Evolutionary conservation across 2,113 vertebrate genomes (phyloP).

Genomic region (Sinocyclocheilus grahami): DNA sequence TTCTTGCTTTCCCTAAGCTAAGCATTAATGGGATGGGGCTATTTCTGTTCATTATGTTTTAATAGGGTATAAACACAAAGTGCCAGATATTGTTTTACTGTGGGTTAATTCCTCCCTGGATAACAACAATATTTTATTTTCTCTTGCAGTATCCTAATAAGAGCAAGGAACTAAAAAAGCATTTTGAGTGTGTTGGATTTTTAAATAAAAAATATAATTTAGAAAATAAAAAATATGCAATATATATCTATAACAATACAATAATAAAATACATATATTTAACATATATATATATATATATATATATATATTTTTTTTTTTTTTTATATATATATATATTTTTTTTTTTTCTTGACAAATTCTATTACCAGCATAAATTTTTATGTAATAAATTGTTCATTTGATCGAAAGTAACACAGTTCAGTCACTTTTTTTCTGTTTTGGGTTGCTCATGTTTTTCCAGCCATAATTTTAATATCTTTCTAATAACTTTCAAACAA

Average conservation of each 20-base stretch:
- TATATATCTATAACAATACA: too few relatives aligned
- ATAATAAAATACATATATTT: too few relatives aligned
- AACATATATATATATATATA: too few relatives aligned
- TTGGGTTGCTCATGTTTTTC: background rate
- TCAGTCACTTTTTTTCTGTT: background rate
- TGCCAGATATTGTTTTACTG: background rate
- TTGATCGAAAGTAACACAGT: too few relatives aligned
- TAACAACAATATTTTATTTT: background rate
- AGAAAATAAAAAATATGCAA: too few relatives aligned
- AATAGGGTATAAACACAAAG: background rate
- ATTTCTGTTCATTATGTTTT: slow-evolving; percentile 35
- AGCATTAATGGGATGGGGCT: slow-evolving; percentile 9
- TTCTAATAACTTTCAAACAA: too few relatives aligned
- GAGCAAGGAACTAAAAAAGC: background rate
- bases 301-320: too few relatives aligned
- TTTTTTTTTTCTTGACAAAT: background rate
- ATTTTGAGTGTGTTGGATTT: background rate
- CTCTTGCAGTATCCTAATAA: background rate
- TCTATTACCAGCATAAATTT: background rate
- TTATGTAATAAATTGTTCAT: background rate
- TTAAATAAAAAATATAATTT: background rate
- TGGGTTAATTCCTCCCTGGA: background rate
- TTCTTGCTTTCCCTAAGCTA: background rate
- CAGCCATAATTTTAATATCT: background rate
- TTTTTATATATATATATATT: too few relatives aligned